Evolutionary conservation across 92 coral and sea anemone species (phyloP), one percentile per base, ranked within the genome.

Genomic region (Bergia sp.): DNA sequence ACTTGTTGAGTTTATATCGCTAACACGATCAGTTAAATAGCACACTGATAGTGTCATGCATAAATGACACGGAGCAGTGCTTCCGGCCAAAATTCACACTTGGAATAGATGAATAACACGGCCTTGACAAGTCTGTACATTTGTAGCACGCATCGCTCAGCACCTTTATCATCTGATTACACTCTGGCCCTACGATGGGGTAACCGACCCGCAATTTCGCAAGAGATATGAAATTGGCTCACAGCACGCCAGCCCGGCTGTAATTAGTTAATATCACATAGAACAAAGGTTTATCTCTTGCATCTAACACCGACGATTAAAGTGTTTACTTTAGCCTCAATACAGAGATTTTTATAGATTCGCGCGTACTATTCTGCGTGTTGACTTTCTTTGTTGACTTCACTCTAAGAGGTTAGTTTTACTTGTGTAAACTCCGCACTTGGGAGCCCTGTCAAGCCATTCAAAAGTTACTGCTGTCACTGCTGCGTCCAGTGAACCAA

Each of bases 191-290:
- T 72, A 1, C 64, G 37, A 69, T 71, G 66, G 87, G 42, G 79
- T 45, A 69, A 47, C 20, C 15, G 23, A 37, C 78, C 86, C 67
- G 44, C 79, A 23, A 45, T 37, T 82, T 66, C 75, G 87, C 78
- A 72, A 84, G 79, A 36, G 87, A 74, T 76, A 36, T 84, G 87
- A 84, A 71, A 84, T 47, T 84, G 87, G 11, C 67, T 84, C 87
- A 20, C 87, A 84, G 87, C 87, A 84, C 37, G 87, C 87, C 43
- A 84, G 61, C 87, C 39, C 36, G 13, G 79, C 58, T 18, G 36
- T 84, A 84, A 84, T 84, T 84, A 84, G 87, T 84, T 84, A 84
- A 71, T 69, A 69, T 84, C 87, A 84, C 77, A 84, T 23, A 45
- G 43, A 47, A 84, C 87, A 84, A 84, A 84, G 87, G 43, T 20